Evolutionary conservation across 1,140 invertebrate species (phyloP).

Genomic region (Telenomus remus): DNA sequence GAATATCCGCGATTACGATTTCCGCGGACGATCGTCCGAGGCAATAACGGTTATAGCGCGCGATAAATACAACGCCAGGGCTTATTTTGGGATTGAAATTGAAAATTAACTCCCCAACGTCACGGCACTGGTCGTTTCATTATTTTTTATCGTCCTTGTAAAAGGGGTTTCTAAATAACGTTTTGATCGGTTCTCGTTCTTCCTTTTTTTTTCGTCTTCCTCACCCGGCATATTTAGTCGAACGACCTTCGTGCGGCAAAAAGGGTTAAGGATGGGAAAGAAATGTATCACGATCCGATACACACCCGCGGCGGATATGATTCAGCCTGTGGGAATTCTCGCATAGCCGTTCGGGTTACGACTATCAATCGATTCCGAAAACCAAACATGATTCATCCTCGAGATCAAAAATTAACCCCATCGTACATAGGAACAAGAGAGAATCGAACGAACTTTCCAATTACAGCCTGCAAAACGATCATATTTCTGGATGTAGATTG

Average conservation of each 20-base stretch:
- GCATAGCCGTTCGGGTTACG: slow-evolving; percentile 15
- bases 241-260: slow-evolving; percentile 7
- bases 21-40: not conserved
- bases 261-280: slow-evolving; percentile 29
- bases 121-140: no score
- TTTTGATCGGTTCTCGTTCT: no score
- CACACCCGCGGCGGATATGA: slow-evolving; percentile 34
- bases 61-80: not conserved
- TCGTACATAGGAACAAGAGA: no score
- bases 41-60: slow-evolving; percentile 5
- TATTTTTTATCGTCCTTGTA: no score
- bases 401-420: no score
- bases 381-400: no score
- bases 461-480: not conserved
- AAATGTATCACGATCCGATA: slow-evolving; percentile 26
- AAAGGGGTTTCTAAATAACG: no score
- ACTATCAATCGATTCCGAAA: no score
- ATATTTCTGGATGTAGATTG: not conserved
- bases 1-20: slow-evolving; percentile 17
- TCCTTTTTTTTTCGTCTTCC: slow-evolving; percentile 7
- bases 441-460: not conserved
- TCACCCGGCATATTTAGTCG: not conserved
- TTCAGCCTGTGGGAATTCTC: slow-evolving; percentile 45
- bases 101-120: no score
- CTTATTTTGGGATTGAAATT: no score